Percentiles rank a stretch among this genome's conserved stretches.
These are phyloP conservation scores for Macrobrachium rosenbergii DNA, from an alignment of 1,140 invertebrate genomes.

Conservation along the genomic window DNA sequence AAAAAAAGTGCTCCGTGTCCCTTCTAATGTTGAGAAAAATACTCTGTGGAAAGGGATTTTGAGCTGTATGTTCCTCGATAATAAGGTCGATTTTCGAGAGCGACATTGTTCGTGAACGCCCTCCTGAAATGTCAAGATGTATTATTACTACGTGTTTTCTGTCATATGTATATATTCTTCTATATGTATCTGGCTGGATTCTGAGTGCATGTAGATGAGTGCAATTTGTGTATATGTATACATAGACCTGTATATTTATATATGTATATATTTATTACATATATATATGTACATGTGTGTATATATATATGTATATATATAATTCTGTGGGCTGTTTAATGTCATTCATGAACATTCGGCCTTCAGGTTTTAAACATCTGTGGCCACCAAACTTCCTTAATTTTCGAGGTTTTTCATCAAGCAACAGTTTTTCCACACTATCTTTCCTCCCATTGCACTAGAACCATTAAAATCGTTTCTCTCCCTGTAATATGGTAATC, in stretches of 20 bases:
- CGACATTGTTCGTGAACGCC: not conserved
- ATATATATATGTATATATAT: not conserved
- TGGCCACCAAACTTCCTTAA: no score
- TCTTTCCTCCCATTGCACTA: not conserved
- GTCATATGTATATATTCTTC: not conserved
- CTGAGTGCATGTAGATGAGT: not conserved
- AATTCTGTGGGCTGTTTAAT: no score
- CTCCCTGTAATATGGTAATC: not conserved
- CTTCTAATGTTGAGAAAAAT: not conserved
- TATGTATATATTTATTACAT: not conserved
- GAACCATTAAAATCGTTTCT: not conserved
- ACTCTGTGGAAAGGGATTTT: no score
- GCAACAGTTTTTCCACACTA: not conserved
- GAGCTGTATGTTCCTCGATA: no score
- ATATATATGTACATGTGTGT: not conserved
- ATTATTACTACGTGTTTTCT: constrained; percentile 31
- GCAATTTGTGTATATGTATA: not conserved
- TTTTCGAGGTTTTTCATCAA: no score
- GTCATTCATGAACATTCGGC: no score
- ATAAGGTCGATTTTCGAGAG: no score
- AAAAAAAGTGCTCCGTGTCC: not conserved
- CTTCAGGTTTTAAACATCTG: no score
- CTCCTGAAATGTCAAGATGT: constrained; percentile 27
- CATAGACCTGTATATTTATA: not conserved
- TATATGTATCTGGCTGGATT: not conserved